Evolutionary conservation across 2,888 invertebrate species (phyloP).

Genomic region (Pyrocoelia pectoralis): DNA sequence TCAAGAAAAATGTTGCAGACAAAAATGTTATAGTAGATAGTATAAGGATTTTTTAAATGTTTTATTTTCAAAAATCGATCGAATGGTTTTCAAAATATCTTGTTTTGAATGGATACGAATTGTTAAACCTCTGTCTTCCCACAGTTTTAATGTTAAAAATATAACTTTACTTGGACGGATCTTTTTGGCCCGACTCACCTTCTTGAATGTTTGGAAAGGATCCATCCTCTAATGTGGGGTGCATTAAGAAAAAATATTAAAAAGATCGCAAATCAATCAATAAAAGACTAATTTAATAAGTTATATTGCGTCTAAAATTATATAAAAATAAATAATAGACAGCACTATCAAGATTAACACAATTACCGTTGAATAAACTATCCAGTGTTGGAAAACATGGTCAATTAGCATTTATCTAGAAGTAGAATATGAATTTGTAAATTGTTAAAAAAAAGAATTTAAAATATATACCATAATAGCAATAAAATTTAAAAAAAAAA

Average conservation of each 20-base stretch:
- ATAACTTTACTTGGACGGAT: too few species aligned
- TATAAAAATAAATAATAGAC: slow-evolving; percentile 38
- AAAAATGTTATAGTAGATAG: too few species aligned
- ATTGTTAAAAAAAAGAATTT: slow-evolving; percentile 13
- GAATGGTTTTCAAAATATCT: too few species aligned
- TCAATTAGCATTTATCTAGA: slow-evolving; percentile 10
- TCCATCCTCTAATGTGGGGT: too few species aligned
- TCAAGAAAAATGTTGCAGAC: too few species aligned
- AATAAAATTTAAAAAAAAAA: not conserved
- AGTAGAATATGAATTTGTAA: not conserved
- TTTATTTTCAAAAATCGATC: too few species aligned
- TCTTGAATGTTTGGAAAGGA: too few species aligned
- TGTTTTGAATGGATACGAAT: too few species aligned
- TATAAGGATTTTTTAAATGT: too few species aligned
- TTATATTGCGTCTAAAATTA: slow-evolving; percentile 37
- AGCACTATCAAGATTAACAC: slow-evolving; percentile 41
- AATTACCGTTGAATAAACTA: slow-evolving; percentile 32
- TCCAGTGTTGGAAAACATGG: slow-evolving; percentile 30
- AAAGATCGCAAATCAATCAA: slow-evolving; percentile 35
- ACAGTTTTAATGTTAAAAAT: too few species aligned
- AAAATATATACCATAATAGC: slow-evolving; percentile 9
- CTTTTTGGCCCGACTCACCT: too few species aligned
- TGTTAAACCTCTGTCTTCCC: too few species aligned
- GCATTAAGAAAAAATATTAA: slow-evolving; percentile 29
- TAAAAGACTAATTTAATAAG: slow-evolving; percentile 40